Base-by-base conservation (phyloP, 1,140 invertebrate species). In the Pseudobourletiella spinata region DNA sequence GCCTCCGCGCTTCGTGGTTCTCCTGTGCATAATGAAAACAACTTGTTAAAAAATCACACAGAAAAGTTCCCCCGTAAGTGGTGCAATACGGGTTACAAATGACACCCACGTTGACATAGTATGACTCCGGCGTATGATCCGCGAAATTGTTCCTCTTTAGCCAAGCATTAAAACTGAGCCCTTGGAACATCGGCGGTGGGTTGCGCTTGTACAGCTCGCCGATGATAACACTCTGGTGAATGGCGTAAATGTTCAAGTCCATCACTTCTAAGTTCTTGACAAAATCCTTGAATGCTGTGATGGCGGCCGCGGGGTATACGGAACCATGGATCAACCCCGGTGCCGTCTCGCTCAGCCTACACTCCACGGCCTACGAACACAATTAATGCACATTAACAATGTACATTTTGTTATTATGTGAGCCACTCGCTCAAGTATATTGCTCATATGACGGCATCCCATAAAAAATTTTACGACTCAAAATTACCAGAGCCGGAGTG, bases 91-190 rank as follows among this genome's bases (percentile, higher is more conserved):
- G n/a, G n/a, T n/a, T n/a, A n/a, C n/a, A n/a, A n/a, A n/a, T n/a
- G n/a, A n/a, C n/a, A n/a, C n/a, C n/a, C 32, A 39, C 8, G 8
- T 39, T n/a, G n/a, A 39, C 8, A 11, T 8, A 39, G 71, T 83
- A 87, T 67, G 80, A 81, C 72, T 94, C 90, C 66, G 90, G 85
- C 11, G 78, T 77, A 0, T 62, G 60, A 48, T 86, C 81, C 0
- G 86, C 90, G 58, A 78, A 82, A 1, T 80, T 79, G 81, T 71
- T 0, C 88, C 71, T 1, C 89, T 22, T 30, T 25, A 61, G 69
- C 59, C 75, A 74, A 1, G 84, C 71, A 72, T 89, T 88, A 0
- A 88, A 72, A 50, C 74, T 79, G 76, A 66, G 25, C 73, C 55
- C 14, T 67, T 24, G 4, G 46, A 44, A 6, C 25, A 32, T 4